Conservation (phyloP, 1,140 invertebrate genomes). For the Euglossa dilemma region DNA sequence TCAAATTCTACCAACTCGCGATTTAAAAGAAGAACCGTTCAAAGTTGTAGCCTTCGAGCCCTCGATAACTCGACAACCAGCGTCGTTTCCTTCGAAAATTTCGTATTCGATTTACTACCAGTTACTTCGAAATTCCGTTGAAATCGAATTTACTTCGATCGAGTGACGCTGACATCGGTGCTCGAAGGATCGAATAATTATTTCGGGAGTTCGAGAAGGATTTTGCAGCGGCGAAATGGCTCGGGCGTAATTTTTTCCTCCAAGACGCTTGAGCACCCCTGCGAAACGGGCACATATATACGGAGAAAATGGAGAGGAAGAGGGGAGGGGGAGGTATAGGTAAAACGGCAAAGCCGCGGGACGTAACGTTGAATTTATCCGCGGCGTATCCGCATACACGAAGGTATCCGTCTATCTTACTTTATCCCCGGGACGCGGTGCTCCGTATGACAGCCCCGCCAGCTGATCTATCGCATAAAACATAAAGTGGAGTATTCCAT, state of each 20-base stretch:
- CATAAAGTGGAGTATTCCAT: constrained; percentile 82
- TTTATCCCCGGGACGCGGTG: constrained; percentile 79
- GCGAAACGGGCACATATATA: constrained; percentile 61
- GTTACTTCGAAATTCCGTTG: too few relatives aligned
- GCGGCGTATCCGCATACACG: constrained; percentile 75
- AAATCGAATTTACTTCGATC: too few relatives aligned
- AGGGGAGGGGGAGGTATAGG: constrained; percentile 66
- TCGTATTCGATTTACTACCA: too few relatives aligned
- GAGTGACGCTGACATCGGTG: too few relatives aligned
- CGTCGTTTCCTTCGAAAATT: too few relatives aligned
- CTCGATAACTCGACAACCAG: too few relatives aligned
- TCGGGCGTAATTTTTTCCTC: neutral
- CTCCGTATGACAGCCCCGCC: constrained; percentile 79
- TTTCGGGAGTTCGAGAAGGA: neutral
- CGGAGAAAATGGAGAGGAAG: constrained; percentile 27
- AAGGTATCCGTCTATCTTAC: constrained; percentile 82
- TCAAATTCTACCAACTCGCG: too few relatives aligned
- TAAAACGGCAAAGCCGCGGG: constrained; percentile 78
- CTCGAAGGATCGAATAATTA: too few relatives aligned
- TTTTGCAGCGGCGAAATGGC: neutral
- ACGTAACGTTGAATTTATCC: constrained; percentile 82
- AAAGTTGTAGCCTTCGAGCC: too few relatives aligned
- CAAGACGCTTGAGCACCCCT: constrained; percentile 65
- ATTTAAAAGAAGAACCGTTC: too few relatives aligned
- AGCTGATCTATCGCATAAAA: constrained; percentile 83